Evolutionary conservation across 2,888 invertebrate species (phyloP).

Genomic region (Ichneumoninae sp.): DNA sequence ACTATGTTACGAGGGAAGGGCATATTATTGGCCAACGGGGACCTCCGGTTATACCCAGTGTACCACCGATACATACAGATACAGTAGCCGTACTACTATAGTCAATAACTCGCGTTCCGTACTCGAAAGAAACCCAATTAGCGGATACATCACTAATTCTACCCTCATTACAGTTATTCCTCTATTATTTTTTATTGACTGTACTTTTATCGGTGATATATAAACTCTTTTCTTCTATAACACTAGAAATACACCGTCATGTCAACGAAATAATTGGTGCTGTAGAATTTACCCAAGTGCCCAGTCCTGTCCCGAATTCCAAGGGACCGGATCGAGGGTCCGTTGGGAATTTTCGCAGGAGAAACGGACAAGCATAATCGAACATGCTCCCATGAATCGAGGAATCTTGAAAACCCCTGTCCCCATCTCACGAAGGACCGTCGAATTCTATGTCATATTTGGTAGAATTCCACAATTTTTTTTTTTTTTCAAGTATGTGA

Average conservation of each 20-base stretch:
- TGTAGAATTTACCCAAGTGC: slow-evolving; percentile 48
- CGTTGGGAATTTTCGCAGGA: slow-evolving; percentile 69
- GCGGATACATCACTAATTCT: slow-evolving; percentile 76
- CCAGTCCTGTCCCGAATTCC: slow-evolving; percentile 51
- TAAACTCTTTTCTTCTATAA: not conserved
- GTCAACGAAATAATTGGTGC: slow-evolving; percentile 52
- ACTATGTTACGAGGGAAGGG: slow-evolving; percentile 81
- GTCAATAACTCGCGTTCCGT: slow-evolving; percentile 54
- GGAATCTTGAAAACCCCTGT: slow-evolving; percentile 63
- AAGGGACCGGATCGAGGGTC: slow-evolving; percentile 64
- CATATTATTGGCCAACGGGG: slow-evolving; percentile 83
- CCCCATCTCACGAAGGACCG: slow-evolving; percentile 50
- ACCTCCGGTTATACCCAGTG: slow-evolving; percentile 77
- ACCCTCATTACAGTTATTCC: slow-evolving; percentile 77
- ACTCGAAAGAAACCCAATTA: slow-evolving; percentile 40
- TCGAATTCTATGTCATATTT: slow-evolving; percentile 68
- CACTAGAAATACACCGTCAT: slow-evolving; percentile 35
- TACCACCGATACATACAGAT: slow-evolving; percentile 61
- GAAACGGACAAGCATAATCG: slow-evolving; percentile 70
- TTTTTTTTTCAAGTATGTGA: slow-evolving; percentile 51
- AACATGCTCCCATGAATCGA: slow-evolving; percentile 66
- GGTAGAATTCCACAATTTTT: slow-evolving; percentile 64
- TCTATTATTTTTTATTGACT: slow-evolving; percentile 74
- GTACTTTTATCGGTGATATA: slow-evolving; percentile 41
- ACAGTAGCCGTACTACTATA: slow-evolving; percentile 34